Percentiles rank a stretch among this genome's conserved stretches.
Evolutionary conservation across 1,140 invertebrate species (phyloP).

Genomic region (Micrasema minimum): DNA sequence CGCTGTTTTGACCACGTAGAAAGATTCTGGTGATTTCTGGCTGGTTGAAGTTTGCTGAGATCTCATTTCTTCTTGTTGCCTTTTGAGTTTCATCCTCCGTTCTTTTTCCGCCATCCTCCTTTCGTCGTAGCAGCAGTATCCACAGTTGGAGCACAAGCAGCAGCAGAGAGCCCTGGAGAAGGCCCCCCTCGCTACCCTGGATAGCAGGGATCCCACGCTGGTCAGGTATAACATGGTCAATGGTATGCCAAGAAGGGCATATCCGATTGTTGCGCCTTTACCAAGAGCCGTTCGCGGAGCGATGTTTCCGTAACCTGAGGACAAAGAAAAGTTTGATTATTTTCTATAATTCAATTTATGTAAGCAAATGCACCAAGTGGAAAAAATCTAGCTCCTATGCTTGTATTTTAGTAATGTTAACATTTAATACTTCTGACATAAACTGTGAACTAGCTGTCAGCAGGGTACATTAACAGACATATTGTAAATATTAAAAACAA

Average conservation of each 20-base stretch:
- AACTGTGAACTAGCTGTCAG: background rate
- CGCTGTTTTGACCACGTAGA: conserved; percentile 70
- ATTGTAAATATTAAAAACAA: background rate
- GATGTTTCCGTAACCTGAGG: conserved; percentile 89
- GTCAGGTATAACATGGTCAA: conserved; percentile 90
- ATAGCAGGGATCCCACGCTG: conserved; percentile 84
- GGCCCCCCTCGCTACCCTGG: conserved; percentile 87
- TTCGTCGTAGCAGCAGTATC: conserved; percentile 88
- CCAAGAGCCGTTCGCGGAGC: conserved; percentile 82
- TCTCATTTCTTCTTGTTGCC: conserved; percentile 81
- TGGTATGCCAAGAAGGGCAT: conserved; percentile 90
- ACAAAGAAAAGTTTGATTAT: conserved; percentile 50
- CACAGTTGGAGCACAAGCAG: conserved; percentile 86
- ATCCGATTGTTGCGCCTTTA: conserved; percentile 87
- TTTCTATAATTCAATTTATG: background rate
- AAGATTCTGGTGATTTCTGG: conserved; percentile 71
- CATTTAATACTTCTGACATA: background rate
- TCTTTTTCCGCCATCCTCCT: conserved; percentile 87
- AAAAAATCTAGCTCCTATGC: background rate
- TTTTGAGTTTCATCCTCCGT: conserved; percentile 79
- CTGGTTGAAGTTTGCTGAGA: conserved; percentile 69
- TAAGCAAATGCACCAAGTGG: too few species aligned
- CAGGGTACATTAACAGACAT: background rate
- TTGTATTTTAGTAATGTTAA: background rate
- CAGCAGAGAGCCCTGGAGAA: conserved; percentile 86